phyloP scores from a whole-genome alignment of 2,797 vertebrate genomes.

The Sardinella longiceps region DNA sequence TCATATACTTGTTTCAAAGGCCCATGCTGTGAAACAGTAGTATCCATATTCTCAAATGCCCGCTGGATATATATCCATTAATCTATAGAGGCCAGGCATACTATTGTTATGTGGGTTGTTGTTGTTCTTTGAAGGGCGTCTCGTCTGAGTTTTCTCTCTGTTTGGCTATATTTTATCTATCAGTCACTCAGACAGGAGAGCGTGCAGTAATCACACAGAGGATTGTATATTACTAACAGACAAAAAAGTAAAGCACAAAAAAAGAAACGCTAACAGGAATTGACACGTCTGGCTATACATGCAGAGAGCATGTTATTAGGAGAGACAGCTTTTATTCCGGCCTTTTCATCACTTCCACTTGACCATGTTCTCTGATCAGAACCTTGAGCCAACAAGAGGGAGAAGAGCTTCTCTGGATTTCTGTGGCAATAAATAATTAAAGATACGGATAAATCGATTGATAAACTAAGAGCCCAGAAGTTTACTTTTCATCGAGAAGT shows the following conservation, averaged over 20 bases:
- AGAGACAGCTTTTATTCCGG: slow-evolving; percentile 77
- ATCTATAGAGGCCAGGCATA: neutral
- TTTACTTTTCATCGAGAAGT: slow-evolving; percentile 57
- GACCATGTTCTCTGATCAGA: slow-evolving; percentile 75
- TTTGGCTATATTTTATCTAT: slow-evolving; percentile 77
- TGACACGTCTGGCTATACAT: slow-evolving; percentile 74
- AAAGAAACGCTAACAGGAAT: slow-evolving; percentile 70
- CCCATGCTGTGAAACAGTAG: neutral
- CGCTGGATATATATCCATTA: neutral
- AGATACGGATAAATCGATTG: slow-evolving; percentile 70
- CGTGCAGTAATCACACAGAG: slow-evolving; percentile 65
- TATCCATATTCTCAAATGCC: neutral
- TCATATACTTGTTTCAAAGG: neutral
- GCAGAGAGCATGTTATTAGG: slow-evolving; percentile 71
- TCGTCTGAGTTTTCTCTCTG: slow-evolving; percentile 69
- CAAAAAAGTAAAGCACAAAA: slow-evolving; percentile 36
- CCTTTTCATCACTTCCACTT: slow-evolving; percentile 75
- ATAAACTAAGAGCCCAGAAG: slow-evolving; percentile 59
- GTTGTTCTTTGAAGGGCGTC: slow-evolving; percentile 61
- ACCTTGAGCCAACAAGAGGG: slow-evolving; percentile 50
- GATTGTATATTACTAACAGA: slow-evolving; percentile 66
- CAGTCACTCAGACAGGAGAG: slow-evolving; percentile 75
- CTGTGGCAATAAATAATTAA: slow-evolving; percentile 64
- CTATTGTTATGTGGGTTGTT: slow-evolving; percentile 41
- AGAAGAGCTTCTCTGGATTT: slow-evolving; percentile 37